phyloP scores from a whole-genome alignment of 2,113 vertebrate genomes.

The Carollia perspicillata region DNA sequence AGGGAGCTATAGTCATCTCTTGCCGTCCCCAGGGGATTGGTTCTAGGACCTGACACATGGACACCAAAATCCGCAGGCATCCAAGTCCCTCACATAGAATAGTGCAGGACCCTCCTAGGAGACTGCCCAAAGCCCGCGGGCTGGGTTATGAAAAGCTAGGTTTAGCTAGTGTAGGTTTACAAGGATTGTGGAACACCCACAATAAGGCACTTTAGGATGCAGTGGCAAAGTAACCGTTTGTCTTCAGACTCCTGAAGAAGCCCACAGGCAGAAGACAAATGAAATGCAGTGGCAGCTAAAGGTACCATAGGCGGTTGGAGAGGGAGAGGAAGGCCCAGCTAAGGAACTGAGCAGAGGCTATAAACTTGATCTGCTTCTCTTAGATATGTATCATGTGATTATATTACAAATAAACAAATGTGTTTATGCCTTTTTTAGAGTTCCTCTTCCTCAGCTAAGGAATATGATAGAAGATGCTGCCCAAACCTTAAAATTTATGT shows the following conservation, averaged over 20 bases:
- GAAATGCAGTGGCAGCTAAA: background rate
- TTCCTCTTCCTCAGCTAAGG: slow-evolving; percentile 91
- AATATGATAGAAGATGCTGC: slow-evolving; percentile 89
- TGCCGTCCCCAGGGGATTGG: background rate
- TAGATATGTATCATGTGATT: background rate
- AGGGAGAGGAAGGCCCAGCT: background rate
- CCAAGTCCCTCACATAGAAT: background rate
- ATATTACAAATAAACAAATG: background rate
- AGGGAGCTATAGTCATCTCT: background rate
- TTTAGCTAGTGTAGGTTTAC: background rate
- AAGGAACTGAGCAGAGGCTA: background rate
- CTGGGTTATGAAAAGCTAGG: background rate
- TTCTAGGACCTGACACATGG: background rate
- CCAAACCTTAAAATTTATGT: slow-evolving; percentile 92
- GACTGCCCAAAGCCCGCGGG: background rate
- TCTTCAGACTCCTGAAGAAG: background rate
- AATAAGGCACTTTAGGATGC: background rate
- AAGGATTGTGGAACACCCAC: background rate
- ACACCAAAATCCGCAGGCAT: background rate
- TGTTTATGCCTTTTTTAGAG: slow-evolving; percentile 78
- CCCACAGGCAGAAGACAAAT: background rate
- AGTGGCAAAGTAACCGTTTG: background rate
- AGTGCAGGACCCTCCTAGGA: background rate
- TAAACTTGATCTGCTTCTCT: background rate
- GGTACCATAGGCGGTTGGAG: background rate